Evolutionary conservation across 2,113 vertebrate species (phyloP), one percentile per base, ranked within the genome.

Genomic region (Corythornis vintsioides): DNA sequence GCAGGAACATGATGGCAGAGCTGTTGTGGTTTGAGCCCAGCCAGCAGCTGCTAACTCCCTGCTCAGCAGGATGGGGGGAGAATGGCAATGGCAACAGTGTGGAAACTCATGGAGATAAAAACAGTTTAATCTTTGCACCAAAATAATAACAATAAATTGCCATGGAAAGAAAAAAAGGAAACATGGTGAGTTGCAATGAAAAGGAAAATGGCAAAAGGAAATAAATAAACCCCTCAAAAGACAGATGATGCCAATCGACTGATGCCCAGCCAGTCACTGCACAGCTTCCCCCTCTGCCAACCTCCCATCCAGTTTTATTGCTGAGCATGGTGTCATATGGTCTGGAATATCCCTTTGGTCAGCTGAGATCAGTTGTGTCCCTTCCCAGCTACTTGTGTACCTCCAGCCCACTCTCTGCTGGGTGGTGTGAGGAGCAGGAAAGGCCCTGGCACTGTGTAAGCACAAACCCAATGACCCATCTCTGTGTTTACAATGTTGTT

Each of bases 11-110:
- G 4, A 31, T 35, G 65, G 69, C 65, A 66, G 59, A 92, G 70
- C 25, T 33, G 47, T 43, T 50, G 59, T 55, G 52, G 15, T 43
- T 61, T 69, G 73, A 78, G 21, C 53, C 47, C 55, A 61, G 29
- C 12, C 3, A 2, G 53, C 59, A 35, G 50, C 28, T 1, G 2
- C 50, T 76, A 2, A 1, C 56, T 76, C 8, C 0, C 42, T 33
- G 24, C 19, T 38, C 43, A 22, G 77, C 0, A 0, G 40, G 33
- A 22, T 10, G 16, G 5, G 79, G 19, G 21, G 43, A 59, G 43
- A 65, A 72, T 38, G 0, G 1, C 21, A 35, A 83, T 18, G 20
- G 13, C 45, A 38, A 47, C 38, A 60, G 52, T 29, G 73, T 78
- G 66, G 57, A 71, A 72, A n/a, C 26, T 14, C 1, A 0, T 24